Evolutionary conservation across 2,113 vertebrate genomes (phyloP).

Genomic region (Mormyrus lacerda): DNA sequence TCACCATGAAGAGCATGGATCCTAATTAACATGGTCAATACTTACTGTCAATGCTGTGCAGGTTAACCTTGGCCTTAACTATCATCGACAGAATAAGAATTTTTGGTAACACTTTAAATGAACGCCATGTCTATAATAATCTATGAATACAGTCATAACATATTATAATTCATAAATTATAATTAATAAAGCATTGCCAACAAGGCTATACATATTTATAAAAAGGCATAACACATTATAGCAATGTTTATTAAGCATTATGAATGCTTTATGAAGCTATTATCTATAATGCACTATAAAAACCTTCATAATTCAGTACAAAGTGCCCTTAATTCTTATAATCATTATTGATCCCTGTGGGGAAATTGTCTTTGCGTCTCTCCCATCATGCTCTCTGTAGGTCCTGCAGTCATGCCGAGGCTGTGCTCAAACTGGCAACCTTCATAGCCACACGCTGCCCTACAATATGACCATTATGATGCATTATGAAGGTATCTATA

Average conservation of each 20-base stretch:
- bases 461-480: background rate
- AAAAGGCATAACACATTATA: background rate
- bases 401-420: too few relatives aligned
- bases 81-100: background rate
- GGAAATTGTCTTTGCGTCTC: too few relatives aligned
- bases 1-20: background rate
- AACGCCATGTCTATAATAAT: background rate
- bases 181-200: background rate
- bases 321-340: background rate
- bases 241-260: background rate
- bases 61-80: background rate
- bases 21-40: background rate
- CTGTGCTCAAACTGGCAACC: too few relatives aligned
- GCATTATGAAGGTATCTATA: background rate
- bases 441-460: too few relatives aligned
- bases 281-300: background rate
- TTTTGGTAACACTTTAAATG: background rate
- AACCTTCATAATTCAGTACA: background rate
- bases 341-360: too few relatives aligned
- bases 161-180: background rate
- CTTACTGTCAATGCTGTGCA: background rate
- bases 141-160: background rate
- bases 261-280: background rate
- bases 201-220: background rate
- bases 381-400: too few relatives aligned